Base-by-base conservation (phyloP, 2,113 vertebrate genomes). In the Sardina pilchardus region DNA sequence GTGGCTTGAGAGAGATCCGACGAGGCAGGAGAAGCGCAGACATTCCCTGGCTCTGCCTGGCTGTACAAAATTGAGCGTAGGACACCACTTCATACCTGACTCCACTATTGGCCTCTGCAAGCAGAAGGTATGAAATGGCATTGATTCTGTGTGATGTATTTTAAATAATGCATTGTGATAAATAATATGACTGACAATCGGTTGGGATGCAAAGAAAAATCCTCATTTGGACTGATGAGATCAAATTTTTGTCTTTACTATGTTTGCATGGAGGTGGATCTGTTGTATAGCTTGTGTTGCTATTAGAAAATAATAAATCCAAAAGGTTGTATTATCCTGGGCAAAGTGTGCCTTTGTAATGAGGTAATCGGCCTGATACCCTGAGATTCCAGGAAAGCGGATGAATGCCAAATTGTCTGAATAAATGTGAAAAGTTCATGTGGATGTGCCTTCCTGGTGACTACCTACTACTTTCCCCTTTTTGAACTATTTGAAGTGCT, bases 1-100 rank as follows among this genome's bases (percentile, higher is more conserved):
- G 75, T 94, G 93, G 94, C 83, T 96, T 84, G 78, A 91, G 86
- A 86, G 83, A 86, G 94, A 95, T 85, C 83, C 92, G 21, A 85
- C 94, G 81, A 95, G 88, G 39, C 39, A 88, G 21, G 90, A 92
- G 67, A 83, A 71, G 45, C 81, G 84, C 50, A 89, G 91, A 63
- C 93, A 93, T 85, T 94, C 92, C 0, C 3, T 94, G 0, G 36
- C 90, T 53, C 85, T 93, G 1, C 84, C 82, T 47, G 91, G 94
- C 82, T 86, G 88, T 0, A 0, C 84, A 16, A n/a, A 83, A 43
- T 84, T 85, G 12, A 85, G 0, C 0, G 84, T 34, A 88, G 90
- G 10, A 0, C 85, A 81, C 6, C 92, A 53, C 1, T 81, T 5
- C 67, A 67, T 8, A 0, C 6, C 17, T 0, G 87, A 90, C 63